A percentile compares a stretch with the other conserved stretches of the same genome.
These are phyloP conservation scores for Willisornis vidua DNA, from an alignment of 2,113 vertebrate genomes.

Conservation along the genomic window DNA sequence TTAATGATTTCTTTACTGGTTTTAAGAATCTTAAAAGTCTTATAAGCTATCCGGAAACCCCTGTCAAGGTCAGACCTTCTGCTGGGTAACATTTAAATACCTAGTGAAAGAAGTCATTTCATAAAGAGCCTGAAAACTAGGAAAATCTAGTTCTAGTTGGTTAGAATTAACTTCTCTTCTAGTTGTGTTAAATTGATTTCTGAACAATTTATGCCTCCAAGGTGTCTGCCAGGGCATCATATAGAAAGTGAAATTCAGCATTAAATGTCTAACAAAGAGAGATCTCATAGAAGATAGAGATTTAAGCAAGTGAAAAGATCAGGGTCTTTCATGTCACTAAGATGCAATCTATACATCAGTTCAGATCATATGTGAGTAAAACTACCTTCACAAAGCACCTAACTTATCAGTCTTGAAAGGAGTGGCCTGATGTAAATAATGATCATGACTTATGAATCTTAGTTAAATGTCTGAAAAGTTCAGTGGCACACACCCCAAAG, in stretches of 20 bases:
- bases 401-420: background rate
- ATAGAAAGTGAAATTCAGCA: background rate
- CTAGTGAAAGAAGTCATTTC: background rate
- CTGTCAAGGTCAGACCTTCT: background rate
- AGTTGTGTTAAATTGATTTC: background rate
- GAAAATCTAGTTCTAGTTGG: background rate
- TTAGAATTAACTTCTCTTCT: background rate
- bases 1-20: background rate
- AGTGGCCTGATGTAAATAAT: background rate
- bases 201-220: background rate
- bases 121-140: background rate
- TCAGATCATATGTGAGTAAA: background rate
- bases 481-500: fast-evolving
- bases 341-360: background rate
- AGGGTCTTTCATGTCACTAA: background rate
- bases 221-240: background rate
- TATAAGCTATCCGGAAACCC: background rate
- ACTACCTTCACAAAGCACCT: background rate
- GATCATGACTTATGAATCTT: background rate
- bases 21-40: background rate
- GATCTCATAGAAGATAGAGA: background rate
- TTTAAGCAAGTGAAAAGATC: background rate
- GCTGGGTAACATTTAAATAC: background rate
- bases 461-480: background rate
- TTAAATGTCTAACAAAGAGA: background rate